Base-by-base conservation (phyloP, 2,888 invertebrate species). In the Tenodera sinensis region DNA sequence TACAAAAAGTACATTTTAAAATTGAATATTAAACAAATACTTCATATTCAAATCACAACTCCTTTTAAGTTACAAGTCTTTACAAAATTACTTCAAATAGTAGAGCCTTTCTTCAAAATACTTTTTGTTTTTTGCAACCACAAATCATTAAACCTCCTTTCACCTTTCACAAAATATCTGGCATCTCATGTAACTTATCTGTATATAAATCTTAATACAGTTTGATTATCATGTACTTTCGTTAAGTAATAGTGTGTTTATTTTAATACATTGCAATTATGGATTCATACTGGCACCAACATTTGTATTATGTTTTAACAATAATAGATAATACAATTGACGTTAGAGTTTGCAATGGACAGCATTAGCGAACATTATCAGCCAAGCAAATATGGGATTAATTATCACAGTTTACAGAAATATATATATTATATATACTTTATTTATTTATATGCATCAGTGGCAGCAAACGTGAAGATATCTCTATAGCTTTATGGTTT, bases 371-470 rank as follows among this genome's bases (percentile, higher is more conserved):
- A 85, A 85, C 54, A 84, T 25, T 25, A 27, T 47, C 27, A 27
- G 85, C 34, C 9, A 85, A 85, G 28, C 47, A 47, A 42, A 28
- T 47, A 15, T 15, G n/a, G 27, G 47, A 85, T 47, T 85, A 85
- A n/a, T 85, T 85, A 85, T 47, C 47, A 85, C 85, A 85, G 85
- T 47, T 85, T n/a, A 85, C 85, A 85, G 42, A 84, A 42, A 28
- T 28, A 47, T 47, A 15, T 85, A 27, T 34, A 84, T 84, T 84
- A 84, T 34, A 71, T 71, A 71, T 71, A 71, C 54, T 71, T 71
- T 71, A 71, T 15, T 54, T 54, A 54, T 54, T 42, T 71, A 20
- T 71, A 71, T 71, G 54, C 54, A 71, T 71, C 20, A 71, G 54
- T 71, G 54, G 54, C 54, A 71, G 54, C 54, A 71, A 71, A 71